phyloP scores from a whole-genome alignment of 2,888 invertebrate genomes.

The Elmis aenea region DNA sequence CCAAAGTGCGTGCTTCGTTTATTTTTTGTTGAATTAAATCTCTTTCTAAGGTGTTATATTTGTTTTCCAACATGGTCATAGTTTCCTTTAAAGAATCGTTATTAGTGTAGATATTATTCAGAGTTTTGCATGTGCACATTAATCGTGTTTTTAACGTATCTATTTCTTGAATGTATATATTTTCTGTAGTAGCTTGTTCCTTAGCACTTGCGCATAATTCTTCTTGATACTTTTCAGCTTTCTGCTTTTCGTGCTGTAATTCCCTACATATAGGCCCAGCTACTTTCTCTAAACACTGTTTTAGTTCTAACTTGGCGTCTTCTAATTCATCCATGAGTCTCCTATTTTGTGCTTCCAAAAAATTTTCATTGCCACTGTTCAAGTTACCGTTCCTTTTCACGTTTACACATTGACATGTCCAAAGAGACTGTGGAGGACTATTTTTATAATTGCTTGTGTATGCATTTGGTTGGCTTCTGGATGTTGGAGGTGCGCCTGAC shows the following conservation, averaged over 20 bases:
- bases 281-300: slow-evolving; percentile 38
- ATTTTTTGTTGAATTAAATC: slow-evolving; percentile 43
- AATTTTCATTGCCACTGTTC: slow-evolving; percentile 15
- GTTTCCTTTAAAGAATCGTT: slow-evolving; percentile 36
- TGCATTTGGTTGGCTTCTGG: too few species aligned
- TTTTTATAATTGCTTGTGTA: too few species aligned
- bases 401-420: too few species aligned
- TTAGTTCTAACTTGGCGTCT: slow-evolving; percentile 38
- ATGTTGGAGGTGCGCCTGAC: too few species aligned
- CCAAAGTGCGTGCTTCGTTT: slow-evolving; percentile 40
- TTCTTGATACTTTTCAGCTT: slow-evolving; percentile 33
- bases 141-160: slow-evolving; percentile 35
- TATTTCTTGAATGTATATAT: slow-evolving; percentile 31
- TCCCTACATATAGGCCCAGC: slow-evolving; percentile 36
- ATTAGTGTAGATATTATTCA: slow-evolving; percentile 32
- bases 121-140: slow-evolving; percentile 32
- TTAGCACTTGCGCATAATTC: slow-evolving; percentile 30
- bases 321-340: slow-evolving; percentile 37
- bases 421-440: too few species aligned
- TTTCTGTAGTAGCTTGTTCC: slow-evolving; percentile 21
- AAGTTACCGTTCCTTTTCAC: too few species aligned
- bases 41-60: slow-evolving; percentile 38
- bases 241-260: slow-evolving; percentile 28
- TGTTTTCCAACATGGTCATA: slow-evolving; percentile 29
- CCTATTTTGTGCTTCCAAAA: slow-evolving; percentile 34